Percentiles rank a stretch among this genome's conserved stretches.
phyloP scores from a whole-genome alignment of 2,113 vertebrate genomes.

The Caranx ignobilis region DNA sequence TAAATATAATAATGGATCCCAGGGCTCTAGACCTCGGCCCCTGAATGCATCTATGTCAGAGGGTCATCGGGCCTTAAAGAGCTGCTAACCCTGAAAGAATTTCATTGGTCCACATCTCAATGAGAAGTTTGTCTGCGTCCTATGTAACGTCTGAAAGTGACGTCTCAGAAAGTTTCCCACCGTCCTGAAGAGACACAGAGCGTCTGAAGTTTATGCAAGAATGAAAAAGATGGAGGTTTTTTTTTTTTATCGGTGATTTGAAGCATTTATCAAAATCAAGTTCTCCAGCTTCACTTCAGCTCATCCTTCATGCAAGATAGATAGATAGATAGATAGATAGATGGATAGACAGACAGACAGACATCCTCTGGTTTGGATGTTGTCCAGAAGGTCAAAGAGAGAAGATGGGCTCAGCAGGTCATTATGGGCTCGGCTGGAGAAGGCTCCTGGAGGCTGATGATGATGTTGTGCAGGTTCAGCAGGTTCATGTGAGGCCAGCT shows the following conservation, averaged over 20 bases:
- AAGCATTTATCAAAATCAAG: not conserved
- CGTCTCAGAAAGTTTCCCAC: not conserved
- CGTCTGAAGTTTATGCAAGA: not conserved
- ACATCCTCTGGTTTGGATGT: not conserved
- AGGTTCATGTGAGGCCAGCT: slow-evolving; percentile 37
- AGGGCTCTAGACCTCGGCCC: not conserved
- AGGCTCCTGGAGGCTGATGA: slow-evolving; percentile 35
- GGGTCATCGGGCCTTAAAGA: slow-evolving; percentile 14
- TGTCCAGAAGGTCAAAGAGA: not conserved
- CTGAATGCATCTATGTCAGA: slow-evolving; percentile 16
- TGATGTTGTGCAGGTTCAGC: slow-evolving; percentile 25
- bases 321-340: no score
- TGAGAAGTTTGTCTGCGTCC: not conserved
- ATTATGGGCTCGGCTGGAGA: not conserved
- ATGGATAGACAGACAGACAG: no score
- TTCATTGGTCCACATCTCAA: slow-evolving; percentile 15
- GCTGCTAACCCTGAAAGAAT: slow-evolving; percentile 23
- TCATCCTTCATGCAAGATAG: no score
- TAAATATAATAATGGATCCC: slow-evolving; percentile 6
- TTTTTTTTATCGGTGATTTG: not conserved
- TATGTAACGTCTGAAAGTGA: not conserved
- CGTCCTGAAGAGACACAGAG: not conserved
- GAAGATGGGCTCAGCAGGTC: not conserved
- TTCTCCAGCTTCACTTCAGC: no score
- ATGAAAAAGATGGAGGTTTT: not conserved